Conservation (phyloP, 2,797 vertebrate species). For the Sebastes oblongus region DNA sequence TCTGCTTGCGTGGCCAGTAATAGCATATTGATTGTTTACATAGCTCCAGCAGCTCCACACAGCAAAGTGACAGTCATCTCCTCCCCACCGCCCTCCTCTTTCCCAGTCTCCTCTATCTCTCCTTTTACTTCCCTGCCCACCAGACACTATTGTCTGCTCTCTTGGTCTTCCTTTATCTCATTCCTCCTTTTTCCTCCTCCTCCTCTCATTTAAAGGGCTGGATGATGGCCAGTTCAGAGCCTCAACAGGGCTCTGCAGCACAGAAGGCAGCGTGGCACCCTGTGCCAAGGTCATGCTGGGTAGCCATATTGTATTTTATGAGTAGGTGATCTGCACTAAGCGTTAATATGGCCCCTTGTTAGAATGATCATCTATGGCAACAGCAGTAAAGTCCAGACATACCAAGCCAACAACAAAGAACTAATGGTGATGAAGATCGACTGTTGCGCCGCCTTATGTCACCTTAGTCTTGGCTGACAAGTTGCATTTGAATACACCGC, state of each 20-base stretch:
- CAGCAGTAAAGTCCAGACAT: conserved; percentile 10
- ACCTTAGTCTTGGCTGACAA: too few species aligned
- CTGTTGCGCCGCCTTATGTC: too few species aligned
- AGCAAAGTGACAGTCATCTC: conserved; percentile 51
- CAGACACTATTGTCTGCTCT: neutral
- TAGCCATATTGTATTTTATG: conserved; percentile 85
- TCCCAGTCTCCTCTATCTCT: neutral
- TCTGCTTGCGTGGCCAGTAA: conserved; percentile 72
- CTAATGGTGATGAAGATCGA: too few species aligned
- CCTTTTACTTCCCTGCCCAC: conserved; percentile 1
- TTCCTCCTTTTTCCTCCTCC: neutral
- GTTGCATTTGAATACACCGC: too few species aligned
- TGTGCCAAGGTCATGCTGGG: conserved; percentile 83
- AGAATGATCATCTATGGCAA: conserved; percentile 72
- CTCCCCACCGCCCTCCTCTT: conserved; percentile 43
- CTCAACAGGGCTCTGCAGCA: conserved; percentile 74
- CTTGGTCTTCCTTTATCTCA: conserved; percentile 9
- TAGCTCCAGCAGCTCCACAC: conserved; percentile 53
- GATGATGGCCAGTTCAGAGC: conserved; percentile 71
- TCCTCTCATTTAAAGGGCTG: conserved; percentile 55
- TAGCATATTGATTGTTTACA: conserved; percentile 81
- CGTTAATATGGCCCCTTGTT: conserved; percentile 70
- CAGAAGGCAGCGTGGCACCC: conserved; percentile 79
- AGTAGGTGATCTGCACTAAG: conserved; percentile 77
- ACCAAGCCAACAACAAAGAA: too few species aligned